Evolutionary conservation across 1,140 invertebrate genomes (phyloP).

Genomic region (Atta colombica): DNA sequence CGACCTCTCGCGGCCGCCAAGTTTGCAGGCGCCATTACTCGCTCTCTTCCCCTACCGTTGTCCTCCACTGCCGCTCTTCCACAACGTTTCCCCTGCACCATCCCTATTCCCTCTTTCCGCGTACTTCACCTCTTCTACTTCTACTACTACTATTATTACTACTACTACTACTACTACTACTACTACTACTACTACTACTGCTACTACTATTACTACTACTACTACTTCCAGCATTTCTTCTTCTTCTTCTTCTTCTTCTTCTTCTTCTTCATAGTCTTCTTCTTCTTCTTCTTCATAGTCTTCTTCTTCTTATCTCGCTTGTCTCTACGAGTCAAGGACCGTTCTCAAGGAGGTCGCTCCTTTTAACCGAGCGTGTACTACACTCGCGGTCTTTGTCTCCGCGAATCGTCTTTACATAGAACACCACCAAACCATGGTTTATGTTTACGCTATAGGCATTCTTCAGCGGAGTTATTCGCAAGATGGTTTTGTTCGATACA

Average conservation of each 20-base stretch:
- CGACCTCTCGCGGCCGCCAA: constrained; percentile 74
- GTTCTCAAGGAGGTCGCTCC: constrained; percentile 86
- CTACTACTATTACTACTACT: constrained; percentile 64
- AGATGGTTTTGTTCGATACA: background rate
- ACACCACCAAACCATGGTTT: background rate
- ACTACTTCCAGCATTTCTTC: constrained; percentile 67
- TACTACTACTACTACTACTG: constrained; percentile 71
- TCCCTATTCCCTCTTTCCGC: constrained; percentile 49
- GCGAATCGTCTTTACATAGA: constrained; percentile 60
- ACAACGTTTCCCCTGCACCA: background rate
- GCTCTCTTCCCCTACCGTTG: constrained; percentile 53
- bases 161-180: constrained; percentile 67
- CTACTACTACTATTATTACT: constrained; percentile 71
- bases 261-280: constrained; percentile 39
- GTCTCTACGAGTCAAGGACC: constrained; percentile 86
- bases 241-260: constrained; percentile 71
- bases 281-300: too few relatives aligned
- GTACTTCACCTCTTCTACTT: constrained; percentile 73
- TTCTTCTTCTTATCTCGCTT: constrained; percentile 51
- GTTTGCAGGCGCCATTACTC: constrained; percentile 78
- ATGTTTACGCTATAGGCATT: background rate
- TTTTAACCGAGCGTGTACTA: constrained; percentile 75
- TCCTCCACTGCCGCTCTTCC: constrained; percentile 47
- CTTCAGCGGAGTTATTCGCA: background rate
- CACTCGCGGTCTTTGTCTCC: constrained; percentile 72